phyloP scores from a whole-genome alignment of 1,140 invertebrate genomes.

The Panagrolaimus sp. region DNA sequence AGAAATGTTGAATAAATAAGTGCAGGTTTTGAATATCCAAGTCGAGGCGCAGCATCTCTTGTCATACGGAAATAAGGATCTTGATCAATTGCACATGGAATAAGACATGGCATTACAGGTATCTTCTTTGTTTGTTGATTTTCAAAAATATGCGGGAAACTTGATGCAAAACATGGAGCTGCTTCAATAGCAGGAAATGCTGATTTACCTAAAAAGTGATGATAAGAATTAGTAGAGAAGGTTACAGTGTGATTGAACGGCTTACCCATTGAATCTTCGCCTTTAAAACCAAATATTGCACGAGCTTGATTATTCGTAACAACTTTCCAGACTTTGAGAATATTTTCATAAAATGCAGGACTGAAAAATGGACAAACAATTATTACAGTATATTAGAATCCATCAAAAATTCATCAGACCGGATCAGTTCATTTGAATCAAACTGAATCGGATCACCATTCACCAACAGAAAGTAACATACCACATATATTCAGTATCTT shows the following conservation, averaged over 20 bases:
- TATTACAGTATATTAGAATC: too few species aligned
- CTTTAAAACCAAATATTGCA: slow-evolving; percentile 86
- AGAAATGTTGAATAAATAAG: slow-evolving; percentile 88
- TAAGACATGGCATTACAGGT: slow-evolving; percentile 83
- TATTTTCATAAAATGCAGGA: slow-evolving; percentile 85
- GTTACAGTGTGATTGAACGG: too few species aligned
- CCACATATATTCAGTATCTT: slow-evolving; percentile 82
- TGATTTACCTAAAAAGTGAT: too few species aligned
- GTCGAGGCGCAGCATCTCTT: slow-evolving; percentile 82
- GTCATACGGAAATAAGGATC: slow-evolving; percentile 99
- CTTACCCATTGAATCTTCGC: slow-evolving; percentile 85
- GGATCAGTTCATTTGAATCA: too few species aligned
- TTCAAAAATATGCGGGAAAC: slow-evolving; percentile 90
- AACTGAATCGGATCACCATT: too few species aligned
- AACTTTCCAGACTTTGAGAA: slow-evolving; percentile 80
- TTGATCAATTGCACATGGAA: slow-evolving; percentile 98
- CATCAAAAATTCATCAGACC: too few species aligned
- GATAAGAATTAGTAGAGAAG: too few species aligned
- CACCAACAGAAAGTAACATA: too few species aligned
- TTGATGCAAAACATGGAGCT: slow-evolving; percentile 82
- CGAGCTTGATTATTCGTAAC: slow-evolving; percentile 87
- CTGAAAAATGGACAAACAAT: too few species aligned
- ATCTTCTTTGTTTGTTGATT: slow-evolving; percentile 66
- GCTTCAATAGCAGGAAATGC: slow-evolving; percentile 92
- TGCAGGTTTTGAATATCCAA: slow-evolving; percentile 84